These are phyloP conservation scores for Argyresthia goedartella DNA, from an alignment of 2,888 invertebrate species.

Conservation along the genomic window DNA sequence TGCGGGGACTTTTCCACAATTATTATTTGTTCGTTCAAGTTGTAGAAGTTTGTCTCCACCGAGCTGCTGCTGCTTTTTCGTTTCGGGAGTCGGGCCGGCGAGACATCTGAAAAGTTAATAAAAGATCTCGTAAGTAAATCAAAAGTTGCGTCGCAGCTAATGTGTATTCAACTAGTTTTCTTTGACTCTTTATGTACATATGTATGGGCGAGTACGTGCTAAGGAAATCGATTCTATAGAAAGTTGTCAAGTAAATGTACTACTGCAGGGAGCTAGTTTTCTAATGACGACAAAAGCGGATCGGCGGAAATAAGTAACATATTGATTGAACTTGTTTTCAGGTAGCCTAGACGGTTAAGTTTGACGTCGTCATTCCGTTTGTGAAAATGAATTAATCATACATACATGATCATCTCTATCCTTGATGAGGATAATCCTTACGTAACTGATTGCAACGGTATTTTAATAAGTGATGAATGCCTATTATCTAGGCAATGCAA, in stretches of 20 bases:
- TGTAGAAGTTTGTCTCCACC: constrained; percentile 77
- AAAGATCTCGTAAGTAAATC: background rate
- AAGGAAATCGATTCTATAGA: constrained; percentile 1
- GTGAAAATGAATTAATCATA: too few species aligned
- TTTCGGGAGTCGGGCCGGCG: constrained; percentile 73
- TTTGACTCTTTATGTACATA: background rate
- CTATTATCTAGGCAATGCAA: too few species aligned
- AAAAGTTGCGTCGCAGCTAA: background rate
- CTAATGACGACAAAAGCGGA: background rate
- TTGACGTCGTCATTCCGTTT: too few species aligned
- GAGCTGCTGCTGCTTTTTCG: constrained; percentile 74
- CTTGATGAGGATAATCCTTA: too few species aligned
- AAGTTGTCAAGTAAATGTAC: background rate
- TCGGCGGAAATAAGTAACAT: background rate
- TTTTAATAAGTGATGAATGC: too few species aligned
- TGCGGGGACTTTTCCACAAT: constrained; percentile 71
- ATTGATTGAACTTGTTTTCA: too few species aligned
- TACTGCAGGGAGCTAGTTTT: background rate
- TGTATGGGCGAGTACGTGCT: background rate
- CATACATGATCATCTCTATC: too few species aligned
- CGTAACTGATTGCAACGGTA: too few species aligned
- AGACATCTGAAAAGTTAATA: constrained; percentile 67
- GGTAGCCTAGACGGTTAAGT: too few species aligned
- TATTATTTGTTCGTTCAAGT: constrained; percentile 73
- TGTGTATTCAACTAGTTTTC: background rate